Evolutionary conservation across 2,797 vertebrate genomes (phyloP).

Genomic region (Anableps anableps): DNA sequence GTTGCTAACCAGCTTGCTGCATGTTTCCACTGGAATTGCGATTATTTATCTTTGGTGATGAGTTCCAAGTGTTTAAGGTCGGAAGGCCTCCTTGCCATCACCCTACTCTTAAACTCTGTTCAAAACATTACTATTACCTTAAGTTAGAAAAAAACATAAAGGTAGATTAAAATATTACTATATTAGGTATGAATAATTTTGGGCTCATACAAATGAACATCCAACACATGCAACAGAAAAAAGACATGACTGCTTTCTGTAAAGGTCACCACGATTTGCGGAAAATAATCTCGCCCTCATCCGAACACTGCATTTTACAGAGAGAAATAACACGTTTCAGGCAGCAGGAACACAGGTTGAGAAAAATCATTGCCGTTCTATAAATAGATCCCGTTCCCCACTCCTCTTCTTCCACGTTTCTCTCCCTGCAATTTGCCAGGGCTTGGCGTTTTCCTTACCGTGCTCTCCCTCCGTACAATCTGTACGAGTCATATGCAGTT

Average conservation of each 20-base stretch:
- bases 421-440: conserved; percentile 39
- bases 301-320: conserved; percentile 41
- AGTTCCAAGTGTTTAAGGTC: no score
- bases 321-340: conserved; percentile 59
- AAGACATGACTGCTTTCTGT: conserved; percentile 43
- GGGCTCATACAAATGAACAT: conserved; percentile 3
- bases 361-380: conserved; percentile 64
- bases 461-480: conserved; percentile 36
- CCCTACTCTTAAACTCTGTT: background rate
- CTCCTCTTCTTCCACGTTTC: conserved; percentile 40
- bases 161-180: background rate
- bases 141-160: background rate
- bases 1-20: background rate
- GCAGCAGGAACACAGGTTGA: conserved; percentile 59
- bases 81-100: background rate
- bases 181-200: background rate
- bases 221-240: conserved; percentile 31
- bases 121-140: background rate
- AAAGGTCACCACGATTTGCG: conserved; percentile 37
- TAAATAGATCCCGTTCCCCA: conserved; percentile 59
- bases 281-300: conserved; percentile 48
- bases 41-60: background rate
- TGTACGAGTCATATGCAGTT: conserved; percentile 58
- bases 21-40: background rate
- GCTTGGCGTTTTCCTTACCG: conserved; percentile 41